Base-by-base conservation (phyloP, 2,113 vertebrate genomes). In the Pterocles gutturalis region DNA sequence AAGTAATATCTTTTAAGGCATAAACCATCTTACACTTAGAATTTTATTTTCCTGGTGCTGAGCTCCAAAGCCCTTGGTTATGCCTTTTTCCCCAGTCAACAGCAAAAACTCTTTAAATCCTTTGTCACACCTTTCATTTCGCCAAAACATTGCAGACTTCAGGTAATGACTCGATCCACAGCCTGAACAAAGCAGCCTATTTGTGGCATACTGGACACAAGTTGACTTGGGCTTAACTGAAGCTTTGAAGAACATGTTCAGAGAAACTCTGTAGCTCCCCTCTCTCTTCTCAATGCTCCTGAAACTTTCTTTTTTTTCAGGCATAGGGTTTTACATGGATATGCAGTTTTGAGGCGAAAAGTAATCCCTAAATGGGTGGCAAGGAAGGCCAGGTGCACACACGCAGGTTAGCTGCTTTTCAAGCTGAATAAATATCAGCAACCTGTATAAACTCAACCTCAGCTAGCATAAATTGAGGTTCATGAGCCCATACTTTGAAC, bases 281-380 rank as follows among this genome's bases (percentile, higher is more conserved):
- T 66, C 17, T 41, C 16, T 10, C 51, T 60, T 83, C 29, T 17
- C 19, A 28, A 34, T 49, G 10, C 33, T 64, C 16, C 34, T 14
- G 14, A 55, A 26, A 10, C 8, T 38, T 61, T 58, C 13, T 38
- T 51, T 36, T 70, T 70, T 51, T 28, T 72, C 72, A 58, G 31
- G 4, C 28, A 31, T 2, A 2, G 7, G 3, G 1, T 80, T 89
- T 61, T 62, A 36, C 17, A 34, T 0, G 3, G 22, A 53, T 12
- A 55, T 21, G 2, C 19, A 15, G 70, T 51, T 89, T 4, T 7
- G 26, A 72, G 41, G 16, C 8, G 66, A 54, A 51, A 69, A 66
- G 2, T 17, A 66, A 31, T n/a, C 13, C 71, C 31, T 31, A 9
- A 85, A 38, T 3, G 20, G 11, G 25, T 67, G 28, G 0, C 29